Evolutionary conservation across 2,888 invertebrate species (phyloP).

Genomic region (Ceratothoa steindachneri): DNA sequence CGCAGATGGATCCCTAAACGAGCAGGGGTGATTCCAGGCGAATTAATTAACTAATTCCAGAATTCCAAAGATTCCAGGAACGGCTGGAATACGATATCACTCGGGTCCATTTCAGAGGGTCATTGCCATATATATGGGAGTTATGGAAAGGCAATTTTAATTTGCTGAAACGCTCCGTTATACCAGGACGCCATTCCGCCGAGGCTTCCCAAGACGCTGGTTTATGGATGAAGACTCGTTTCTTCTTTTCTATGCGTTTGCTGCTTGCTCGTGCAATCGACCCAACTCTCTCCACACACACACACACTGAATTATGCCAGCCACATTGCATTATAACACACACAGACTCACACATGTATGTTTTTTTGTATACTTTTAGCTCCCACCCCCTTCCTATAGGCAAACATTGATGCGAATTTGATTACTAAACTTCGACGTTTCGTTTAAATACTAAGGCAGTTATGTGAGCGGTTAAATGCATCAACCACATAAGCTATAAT

Average conservation of each 20-base stretch:
- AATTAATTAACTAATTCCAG: neutral
- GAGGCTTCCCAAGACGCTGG: neutral
- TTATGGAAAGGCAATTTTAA: neutral
- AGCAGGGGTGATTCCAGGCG: neutral
- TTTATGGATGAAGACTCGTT: neutral
- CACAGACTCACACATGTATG: too few species aligned
- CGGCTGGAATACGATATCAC: neutral
- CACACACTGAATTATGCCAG: too few species aligned
- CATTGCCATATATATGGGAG: neutral
- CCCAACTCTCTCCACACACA: neutral
- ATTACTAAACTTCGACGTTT: too few species aligned
- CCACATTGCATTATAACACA: too few species aligned
- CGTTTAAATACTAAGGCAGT: too few species aligned
- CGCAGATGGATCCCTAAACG: neutral
- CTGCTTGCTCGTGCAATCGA: neutral
- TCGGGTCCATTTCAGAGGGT: neutral
- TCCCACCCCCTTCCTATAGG: too few species aligned
- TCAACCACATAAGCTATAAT: too few species aligned
- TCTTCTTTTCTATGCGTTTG: neutral
- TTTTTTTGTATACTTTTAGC: too few species aligned
- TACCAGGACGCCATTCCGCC: neutral
- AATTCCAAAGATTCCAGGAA: neutral
- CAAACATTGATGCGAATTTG: too few species aligned
- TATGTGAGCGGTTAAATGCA: too few species aligned
- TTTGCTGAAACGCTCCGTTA: neutral